Percentiles rank a stretch among this genome's conserved stretches.
Conservation (phyloP, 2,888 invertebrate genomes). For the Coenonympha arcania region DNA sequence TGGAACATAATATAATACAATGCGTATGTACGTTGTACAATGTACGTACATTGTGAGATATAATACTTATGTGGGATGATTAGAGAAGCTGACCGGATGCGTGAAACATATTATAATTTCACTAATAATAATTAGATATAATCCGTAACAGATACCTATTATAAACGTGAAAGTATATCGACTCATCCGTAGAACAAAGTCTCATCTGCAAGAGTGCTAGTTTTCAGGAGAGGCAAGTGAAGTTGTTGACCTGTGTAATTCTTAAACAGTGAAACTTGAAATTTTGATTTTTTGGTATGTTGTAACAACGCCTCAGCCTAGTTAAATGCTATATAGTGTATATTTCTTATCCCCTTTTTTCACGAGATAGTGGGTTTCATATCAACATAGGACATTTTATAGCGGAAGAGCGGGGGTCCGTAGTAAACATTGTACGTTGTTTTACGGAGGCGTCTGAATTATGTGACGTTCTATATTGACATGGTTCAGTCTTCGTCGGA, state of each 20-base stretch:
- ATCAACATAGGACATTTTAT: neutral
- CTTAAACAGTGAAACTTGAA: neutral
- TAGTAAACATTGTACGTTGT: neutral
- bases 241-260: neutral
- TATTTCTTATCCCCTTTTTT: neutral
- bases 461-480: neutral
- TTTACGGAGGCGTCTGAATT: neutral
- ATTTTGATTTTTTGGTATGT: slow-evolving; percentile 1
- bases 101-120: neutral
- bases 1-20: slow-evolving; percentile 3
- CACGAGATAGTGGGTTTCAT: neutral
- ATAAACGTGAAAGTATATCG: too few species aligned
- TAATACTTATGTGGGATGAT: slow-evolving; percentile 4
- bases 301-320: neutral
- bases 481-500: neutral
- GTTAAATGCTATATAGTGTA: neutral
- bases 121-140: too few species aligned
- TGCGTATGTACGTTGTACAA: neutral
- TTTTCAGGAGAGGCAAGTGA: neutral
- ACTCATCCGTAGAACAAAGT: neutral
- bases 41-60: neutral
- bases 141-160: too few species aligned
- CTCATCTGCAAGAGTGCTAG: neutral
- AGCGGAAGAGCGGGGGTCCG: neutral
- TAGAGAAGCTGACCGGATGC: neutral